These are phyloP conservation scores for Agapornis roseicollis DNA, from an alignment of 2,113 vertebrate genomes.

Conservation along the genomic window DNA sequence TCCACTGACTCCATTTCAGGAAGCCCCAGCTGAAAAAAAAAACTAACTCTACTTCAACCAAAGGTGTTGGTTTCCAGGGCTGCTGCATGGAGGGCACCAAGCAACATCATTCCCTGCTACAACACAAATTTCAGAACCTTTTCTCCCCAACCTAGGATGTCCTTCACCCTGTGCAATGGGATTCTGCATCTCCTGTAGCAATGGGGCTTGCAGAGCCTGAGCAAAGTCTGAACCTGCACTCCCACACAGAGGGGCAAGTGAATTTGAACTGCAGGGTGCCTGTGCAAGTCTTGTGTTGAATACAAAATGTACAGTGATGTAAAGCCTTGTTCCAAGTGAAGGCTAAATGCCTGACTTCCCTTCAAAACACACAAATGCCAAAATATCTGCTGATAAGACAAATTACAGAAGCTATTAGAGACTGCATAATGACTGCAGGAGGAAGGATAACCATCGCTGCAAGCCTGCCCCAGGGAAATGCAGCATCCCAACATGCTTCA, in stretches of 20 bases:
- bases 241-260: background rate
- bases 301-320: background rate
- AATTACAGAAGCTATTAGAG: background rate
- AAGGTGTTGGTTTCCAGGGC: background rate
- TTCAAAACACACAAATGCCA: background rate
- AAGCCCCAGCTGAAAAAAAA: background rate
- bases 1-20: background rate
- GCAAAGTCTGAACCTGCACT: background rate
- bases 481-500: background rate
- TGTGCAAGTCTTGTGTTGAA: background rate
- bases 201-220: fast-evolving
- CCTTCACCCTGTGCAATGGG: background rate
- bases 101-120: fast-evolving
- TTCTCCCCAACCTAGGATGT: background rate
- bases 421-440: background rate
- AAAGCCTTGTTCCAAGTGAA: background rate
- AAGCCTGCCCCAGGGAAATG: background rate
- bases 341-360: background rate
- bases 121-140: background rate
- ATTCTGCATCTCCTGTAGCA: background rate
- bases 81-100: background rate
- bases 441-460: background rate
- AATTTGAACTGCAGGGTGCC: background rate
- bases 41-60: background rate
- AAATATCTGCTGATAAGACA: background rate